Base-by-base conservation (phyloP, 2,797 vertebrate genomes). In the Gymnodraco acuticeps region DNA sequence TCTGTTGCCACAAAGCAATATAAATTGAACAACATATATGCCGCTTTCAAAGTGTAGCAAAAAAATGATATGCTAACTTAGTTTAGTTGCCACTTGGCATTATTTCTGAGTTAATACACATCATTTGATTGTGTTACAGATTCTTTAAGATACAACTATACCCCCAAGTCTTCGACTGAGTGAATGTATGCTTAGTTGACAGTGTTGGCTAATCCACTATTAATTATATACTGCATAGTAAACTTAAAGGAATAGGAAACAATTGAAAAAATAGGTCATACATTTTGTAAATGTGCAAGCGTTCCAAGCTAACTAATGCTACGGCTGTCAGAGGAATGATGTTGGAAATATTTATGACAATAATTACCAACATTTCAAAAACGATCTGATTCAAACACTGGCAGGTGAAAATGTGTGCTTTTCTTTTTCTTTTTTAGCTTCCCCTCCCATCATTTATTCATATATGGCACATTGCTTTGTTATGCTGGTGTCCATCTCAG, bases 401-500 rank as follows among this genome's bases (percentile, higher is more conserved):
- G 48, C 42, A 77, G 16, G 17, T 67, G 0, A 10, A 51, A 33
- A 43, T 1, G 5, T 53, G 27, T 27, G 27, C 27, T 27, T 27
- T 27, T 27, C 1, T 27, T 27, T 27, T 27, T 33, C 56, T 52
- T 6, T 48, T 38, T 10, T 31, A n/a, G 10, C 1, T 2, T 11
- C 61, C 27, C 55, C 20, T 64, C 15, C 16, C 17, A 11, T n/a
- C n/a, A 23, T 58, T 48, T 59, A 9, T 43, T 66, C 31, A 12
- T 61, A 51, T 64, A 85, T 83, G 71, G 80, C 69, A 86, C 75
- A 75, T 62, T 60, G 54, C 48, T 77, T 58, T 58, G 16, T 50
- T 72, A 48, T 81, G 84, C 81, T 88, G 83, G 78, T 84, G 83
- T 73, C 48, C 42, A n/a, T 69, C 63, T 82, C 53, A 59, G 51